These are phyloP conservation scores for Rhinopithecus roxellana DNA, from an alignment of 2,113 vertebrate genomes.

Conservation along the genomic window DNA sequence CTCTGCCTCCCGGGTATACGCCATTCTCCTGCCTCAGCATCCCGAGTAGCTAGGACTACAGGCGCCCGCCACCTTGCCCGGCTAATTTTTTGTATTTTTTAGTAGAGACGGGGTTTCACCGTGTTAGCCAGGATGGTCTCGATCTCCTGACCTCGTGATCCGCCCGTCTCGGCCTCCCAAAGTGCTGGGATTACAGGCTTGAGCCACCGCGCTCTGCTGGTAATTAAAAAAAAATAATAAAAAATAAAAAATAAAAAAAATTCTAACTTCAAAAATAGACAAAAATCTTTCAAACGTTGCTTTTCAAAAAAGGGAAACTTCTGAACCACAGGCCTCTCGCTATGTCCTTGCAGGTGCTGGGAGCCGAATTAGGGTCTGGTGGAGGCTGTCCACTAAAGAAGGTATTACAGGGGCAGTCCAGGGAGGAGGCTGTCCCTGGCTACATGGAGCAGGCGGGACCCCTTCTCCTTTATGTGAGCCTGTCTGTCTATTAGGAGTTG, in stretches of 20 bases:
- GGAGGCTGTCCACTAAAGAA: neutral
- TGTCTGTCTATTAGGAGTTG: neutral
- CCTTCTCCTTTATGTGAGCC: neutral
- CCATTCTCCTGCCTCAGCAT: no score
- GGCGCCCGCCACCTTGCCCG: no score
- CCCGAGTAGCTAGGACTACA: no score
- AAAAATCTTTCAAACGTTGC: neutral
- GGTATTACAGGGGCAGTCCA: neutral
- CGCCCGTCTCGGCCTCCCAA: no score
- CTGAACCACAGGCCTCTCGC: neutral
- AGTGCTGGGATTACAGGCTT: no score
- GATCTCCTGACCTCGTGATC: no score
- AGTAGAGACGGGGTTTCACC: no score
- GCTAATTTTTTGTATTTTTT: no score
- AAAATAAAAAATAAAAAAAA: neutral
- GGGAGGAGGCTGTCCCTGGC: neutral
- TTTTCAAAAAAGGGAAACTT: neutral
- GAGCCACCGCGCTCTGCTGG: no score
- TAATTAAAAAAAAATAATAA: no score
- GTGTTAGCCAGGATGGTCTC: no score
- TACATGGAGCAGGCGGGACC: neutral
- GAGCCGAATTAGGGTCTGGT: neutral
- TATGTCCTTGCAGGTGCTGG: neutral
- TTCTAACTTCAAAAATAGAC: neutral
- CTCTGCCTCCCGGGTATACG: no score